A percentile compares a stretch with the other conserved stretches of the same genome.
Conservation (phyloP, 1,140 invertebrate genomes). For the Drosophila setifemur region DNA sequence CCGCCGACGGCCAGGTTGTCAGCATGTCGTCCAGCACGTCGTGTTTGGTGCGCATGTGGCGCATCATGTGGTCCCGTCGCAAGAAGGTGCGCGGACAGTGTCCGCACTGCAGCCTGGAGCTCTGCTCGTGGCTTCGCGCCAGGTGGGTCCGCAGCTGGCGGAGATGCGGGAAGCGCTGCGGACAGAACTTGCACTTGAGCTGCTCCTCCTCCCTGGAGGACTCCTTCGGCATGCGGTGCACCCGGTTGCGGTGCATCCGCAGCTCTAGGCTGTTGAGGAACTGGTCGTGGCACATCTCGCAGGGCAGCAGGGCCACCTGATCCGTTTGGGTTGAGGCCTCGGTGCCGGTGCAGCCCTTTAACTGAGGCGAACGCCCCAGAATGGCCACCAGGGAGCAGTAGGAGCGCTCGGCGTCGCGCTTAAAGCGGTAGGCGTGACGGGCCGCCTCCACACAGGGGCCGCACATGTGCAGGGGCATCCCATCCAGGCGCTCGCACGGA, state of each 20-base stretch:
- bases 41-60: constrained; percentile 66
- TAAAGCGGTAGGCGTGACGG: constrained; percentile 69
- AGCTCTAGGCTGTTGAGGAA: constrained; percentile 61
- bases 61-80: constrained; percentile 63
- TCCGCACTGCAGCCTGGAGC: constrained; percentile 39
- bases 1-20: constrained; percentile 4
- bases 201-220: neutral
- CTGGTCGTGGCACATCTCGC: constrained; percentile 67
- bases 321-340: constrained; percentile 74
- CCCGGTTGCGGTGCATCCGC: constrained; percentile 57
- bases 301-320: constrained; percentile 54
- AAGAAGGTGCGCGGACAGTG: constrained; percentile 58
- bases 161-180: constrained; percentile 49
- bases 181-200: constrained; percentile 63
- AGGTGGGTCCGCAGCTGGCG: constrained; percentile 62
- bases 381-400: constrained; percentile 60
- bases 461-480: constrained; percentile 70
- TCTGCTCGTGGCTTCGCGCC: constrained; percentile 49
- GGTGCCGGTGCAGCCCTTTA: constrained; percentile 14
- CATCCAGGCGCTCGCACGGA: constrained; percentile 55
- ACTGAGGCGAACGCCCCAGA: constrained; percentile 29
- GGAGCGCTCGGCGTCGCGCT: constrained; percentile 59
- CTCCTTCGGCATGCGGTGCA: constrained; percentile 21
- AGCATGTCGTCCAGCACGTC: constrained; percentile 8
- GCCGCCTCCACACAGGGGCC: constrained; percentile 55